Evolutionary conservation across 2,888 invertebrate genomes (phyloP).

Genomic region (Apamea crenata): DNA sequence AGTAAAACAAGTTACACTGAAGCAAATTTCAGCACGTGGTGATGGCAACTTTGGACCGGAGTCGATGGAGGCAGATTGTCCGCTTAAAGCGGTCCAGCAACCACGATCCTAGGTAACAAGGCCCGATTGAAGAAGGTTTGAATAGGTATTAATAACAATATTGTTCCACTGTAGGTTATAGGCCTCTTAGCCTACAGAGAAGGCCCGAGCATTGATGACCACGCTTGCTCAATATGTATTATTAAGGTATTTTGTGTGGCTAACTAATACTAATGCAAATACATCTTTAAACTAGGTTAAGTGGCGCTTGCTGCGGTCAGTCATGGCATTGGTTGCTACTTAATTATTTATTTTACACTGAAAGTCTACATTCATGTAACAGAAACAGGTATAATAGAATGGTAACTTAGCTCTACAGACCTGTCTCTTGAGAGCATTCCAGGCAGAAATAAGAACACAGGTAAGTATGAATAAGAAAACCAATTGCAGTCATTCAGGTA

Average conservation of each 20-base stretch:
- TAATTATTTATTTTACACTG: conserved; percentile 1
- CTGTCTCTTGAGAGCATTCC: neutral
- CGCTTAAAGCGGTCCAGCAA: neutral
- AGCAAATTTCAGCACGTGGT: neutral
- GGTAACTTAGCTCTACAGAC: neutral
- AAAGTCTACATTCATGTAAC: neutral
- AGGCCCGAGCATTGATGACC: too few species aligned
- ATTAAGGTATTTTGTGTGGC: neutral
- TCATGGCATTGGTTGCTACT: neutral
- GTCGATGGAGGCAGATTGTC: neutral
- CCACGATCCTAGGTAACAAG: neutral
- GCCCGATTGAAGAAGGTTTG: neutral
- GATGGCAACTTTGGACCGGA: neutral
- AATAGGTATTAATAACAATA: neutral
- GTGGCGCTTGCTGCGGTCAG: neutral
- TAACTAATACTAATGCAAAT: neutral
- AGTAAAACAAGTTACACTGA: neutral
- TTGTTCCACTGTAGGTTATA: neutral
- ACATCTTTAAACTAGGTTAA: conserved; percentile 29
- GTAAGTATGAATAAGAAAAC: neutral
- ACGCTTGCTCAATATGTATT: neutral
- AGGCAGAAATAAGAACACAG: neutral
- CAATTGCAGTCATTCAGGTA: neutral
- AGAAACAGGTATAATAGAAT: neutral
- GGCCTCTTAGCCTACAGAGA: neutral